Evolutionary conservation across 2,888 invertebrate genomes (phyloP), one percentile per base, ranked within the genome.

Genomic region (Xestia c-nigrum): DNA sequence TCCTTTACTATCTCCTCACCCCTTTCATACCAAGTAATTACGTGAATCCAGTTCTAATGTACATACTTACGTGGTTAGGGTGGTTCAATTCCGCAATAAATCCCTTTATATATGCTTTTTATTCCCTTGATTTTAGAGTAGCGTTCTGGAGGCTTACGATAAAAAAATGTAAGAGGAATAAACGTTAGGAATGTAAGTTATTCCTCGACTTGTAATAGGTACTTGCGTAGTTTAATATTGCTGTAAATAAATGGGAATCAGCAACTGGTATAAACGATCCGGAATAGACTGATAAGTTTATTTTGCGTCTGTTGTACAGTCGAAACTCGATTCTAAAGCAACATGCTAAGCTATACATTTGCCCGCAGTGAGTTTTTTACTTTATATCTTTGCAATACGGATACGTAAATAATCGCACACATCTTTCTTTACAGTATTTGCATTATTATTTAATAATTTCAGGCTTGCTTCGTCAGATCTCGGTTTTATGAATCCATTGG

Each of bases 51-150:
- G 97, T 97, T 7, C 93, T 98, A 72, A 98, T 98, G 97, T 97
- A 97, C 67, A 97, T 98, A 73, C 94, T 99, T 72, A 98, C 98
- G 1, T 99, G 99, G 99, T 95, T 99, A 61, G 99, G 98, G 0
- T 99, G 99, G 98, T 98, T 98, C 89, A 99, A 99, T 92, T 98
- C 98, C 0, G 98, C 98, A 7, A 98, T 99, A 84, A 99, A 99
- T 95, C 99, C 99, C 0, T 98, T 99, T 92, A 99, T 99, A 89
- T 99, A 99, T 91, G 98, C 99, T 38, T 99, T 99, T 91, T 99
- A 98, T 94, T 98, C 98, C 81, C 98, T 98, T 0, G 99, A 99
- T 92, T 99, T 99, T 92, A 97, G 98, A 90, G 97, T 98, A 86
- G 98, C 99, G 0, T 98, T 99, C 91, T 98, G 98, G 98, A 97